Evolutionary conservation across 2,888 invertebrate species (phyloP).

Genomic region (Rhopalosiphum nymphaeae): DNA sequence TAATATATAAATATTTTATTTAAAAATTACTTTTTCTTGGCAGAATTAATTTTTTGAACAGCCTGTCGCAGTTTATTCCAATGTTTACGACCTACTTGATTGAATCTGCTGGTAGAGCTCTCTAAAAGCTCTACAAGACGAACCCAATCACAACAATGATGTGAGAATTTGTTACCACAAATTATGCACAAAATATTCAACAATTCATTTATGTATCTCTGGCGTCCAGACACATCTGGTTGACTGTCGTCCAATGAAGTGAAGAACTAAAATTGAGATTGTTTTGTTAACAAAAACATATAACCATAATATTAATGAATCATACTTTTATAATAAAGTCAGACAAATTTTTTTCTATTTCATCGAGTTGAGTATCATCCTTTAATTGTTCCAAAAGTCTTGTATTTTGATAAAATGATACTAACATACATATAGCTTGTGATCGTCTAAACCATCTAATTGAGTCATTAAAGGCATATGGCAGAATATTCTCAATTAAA

Average conservation of each 20-base stretch:
- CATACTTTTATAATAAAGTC: conserved; percentile 45
- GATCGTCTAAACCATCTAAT: conserved; percentile 65
- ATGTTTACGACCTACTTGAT: conserved; percentile 52
- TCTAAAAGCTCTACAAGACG: conserved; percentile 33
- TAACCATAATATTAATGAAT: not conserved
- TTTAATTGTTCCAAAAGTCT: conserved; percentile 61
- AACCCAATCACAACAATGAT: conserved; percentile 53
- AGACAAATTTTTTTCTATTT: conserved; percentile 54
- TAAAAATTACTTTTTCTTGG: conserved; percentile 32
- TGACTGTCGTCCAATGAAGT: conserved; percentile 54
- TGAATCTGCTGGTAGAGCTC: conserved; percentile 37
- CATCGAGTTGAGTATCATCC: conserved; percentile 26
- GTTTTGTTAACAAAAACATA: conserved; percentile 19
- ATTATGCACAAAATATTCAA: conserved; percentile 50
- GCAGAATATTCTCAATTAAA: conserved; percentile 60
- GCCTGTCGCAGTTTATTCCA: conserved; percentile 43
- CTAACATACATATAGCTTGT: conserved; percentile 63
- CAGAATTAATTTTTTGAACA: conserved; percentile 45
- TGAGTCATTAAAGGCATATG: conserved; percentile 56
- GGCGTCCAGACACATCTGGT: conserved; percentile 58
- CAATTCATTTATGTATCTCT: conserved; percentile 57
- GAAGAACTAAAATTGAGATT: conserved; percentile 49
- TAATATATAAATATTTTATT: not conserved
- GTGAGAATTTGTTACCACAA: conserved; percentile 52
- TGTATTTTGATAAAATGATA: conserved; percentile 66